Evolutionary conservation across 2,797 vertebrate species (phyloP).

Genomic region (Rachycentron canadum): DNA sequence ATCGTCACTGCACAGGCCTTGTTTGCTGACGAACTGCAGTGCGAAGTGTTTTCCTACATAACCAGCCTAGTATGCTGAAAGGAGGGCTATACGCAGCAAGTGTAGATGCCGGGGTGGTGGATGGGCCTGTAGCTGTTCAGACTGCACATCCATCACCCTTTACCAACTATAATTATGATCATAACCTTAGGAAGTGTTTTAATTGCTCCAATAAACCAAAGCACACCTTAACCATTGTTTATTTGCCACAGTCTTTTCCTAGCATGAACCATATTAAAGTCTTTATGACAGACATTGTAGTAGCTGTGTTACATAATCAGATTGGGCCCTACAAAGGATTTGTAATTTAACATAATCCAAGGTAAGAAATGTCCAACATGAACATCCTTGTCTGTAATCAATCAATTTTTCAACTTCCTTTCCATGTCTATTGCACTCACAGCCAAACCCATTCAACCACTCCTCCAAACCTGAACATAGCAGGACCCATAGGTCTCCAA

Average conservation of each 20-base stretch:
- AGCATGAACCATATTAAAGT: background rate
- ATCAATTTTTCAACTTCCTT: background rate
- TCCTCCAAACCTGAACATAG: too few species aligned
- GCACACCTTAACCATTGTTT: background rate
- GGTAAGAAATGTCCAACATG: too few species aligned
- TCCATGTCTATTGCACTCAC: background rate
- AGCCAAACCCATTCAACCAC: background rate
- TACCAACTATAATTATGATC: background rate
- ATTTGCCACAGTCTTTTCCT: background rate
- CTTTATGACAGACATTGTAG: background rate
- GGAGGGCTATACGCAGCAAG: background rate
- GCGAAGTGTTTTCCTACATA: slow-evolving; percentile 14
- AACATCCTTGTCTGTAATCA: too few species aligned
- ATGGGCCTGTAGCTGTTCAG: background rate
- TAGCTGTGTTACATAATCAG: too few species aligned
- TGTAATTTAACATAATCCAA: too few species aligned
- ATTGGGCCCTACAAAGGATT: too few species aligned
- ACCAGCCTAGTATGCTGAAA: background rate
- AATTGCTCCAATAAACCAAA: background rate
- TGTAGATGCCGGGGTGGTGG: background rate
- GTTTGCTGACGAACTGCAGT: slow-evolving; percentile 1
- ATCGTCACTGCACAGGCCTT: slow-evolving; percentile 19
- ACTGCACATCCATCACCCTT: background rate
- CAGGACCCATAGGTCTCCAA: too few species aligned
- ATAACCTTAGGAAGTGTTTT: background rate